Conservation (phyloP, 2,797 vertebrate species). For the Galagoides demidoff region DNA sequence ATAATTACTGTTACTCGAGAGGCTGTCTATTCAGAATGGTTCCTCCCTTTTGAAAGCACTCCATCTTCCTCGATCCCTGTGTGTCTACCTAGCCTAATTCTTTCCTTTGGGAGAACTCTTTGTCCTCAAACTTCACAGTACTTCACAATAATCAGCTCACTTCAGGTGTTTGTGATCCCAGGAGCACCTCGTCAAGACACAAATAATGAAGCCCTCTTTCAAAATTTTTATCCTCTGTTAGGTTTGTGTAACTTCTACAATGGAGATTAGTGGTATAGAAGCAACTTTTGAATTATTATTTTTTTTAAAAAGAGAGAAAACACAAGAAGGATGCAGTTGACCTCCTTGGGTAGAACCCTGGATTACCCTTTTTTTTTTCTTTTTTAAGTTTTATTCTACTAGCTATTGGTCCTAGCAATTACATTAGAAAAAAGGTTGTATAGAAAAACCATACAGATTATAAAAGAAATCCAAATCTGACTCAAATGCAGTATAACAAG, state of each 20-base stretch:
- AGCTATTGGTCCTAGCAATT: not conserved
- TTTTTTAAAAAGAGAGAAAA: not conserved
- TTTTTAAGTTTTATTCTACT: conserved; percentile 31
- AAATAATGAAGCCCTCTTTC: not conserved
- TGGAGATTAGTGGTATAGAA: not conserved
- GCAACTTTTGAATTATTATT: not conserved
- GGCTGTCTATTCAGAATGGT: not conserved
- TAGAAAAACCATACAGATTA: not conserved
- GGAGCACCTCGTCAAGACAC: not conserved
- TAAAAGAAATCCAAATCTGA: not conserved
- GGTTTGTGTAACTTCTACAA: not conserved
- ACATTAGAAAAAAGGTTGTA: not conserved
- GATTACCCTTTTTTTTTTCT: not conserved
- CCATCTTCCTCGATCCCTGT: not conserved
- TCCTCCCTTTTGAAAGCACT: not conserved
- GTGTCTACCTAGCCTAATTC: not conserved
- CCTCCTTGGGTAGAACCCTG: not conserved
- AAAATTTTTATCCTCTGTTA: not conserved
- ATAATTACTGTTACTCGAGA: not conserved
- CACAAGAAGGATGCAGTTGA: not conserved
- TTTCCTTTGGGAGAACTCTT: not conserved
- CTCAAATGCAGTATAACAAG: not conserved
- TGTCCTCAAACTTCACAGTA: not conserved
- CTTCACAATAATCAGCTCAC: not conserved
- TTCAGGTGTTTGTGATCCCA: conserved; percentile 1